Conservation (phyloP, 2,888 invertebrate species). For the Stenodera caucasica region DNA sequence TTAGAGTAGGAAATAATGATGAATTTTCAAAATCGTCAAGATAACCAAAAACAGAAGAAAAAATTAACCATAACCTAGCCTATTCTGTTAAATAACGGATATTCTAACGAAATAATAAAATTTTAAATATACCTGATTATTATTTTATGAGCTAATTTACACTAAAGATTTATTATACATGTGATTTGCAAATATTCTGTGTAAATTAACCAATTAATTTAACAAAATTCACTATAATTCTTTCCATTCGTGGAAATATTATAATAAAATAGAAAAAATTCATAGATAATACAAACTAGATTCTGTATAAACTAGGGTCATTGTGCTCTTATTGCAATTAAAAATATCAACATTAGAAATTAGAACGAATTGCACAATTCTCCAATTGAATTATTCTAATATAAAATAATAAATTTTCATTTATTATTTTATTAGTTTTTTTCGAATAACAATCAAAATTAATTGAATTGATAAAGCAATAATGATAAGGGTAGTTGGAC, state of each 20-base stretch:
- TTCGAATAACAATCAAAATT: background rate
- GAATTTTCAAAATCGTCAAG: background rate
- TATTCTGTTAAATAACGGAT: too few species aligned
- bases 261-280: too few species aligned
- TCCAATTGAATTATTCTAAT: background rate
- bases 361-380: background rate
- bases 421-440: too few species aligned
- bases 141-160: too few species aligned
- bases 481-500: background rate
- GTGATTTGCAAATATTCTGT: too few species aligned
- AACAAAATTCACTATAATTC: background rate
- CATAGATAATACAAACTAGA: background rate
- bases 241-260: background rate
- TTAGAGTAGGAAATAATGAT: background rate
- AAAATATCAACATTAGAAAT: background rate
- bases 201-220: too few species aligned
- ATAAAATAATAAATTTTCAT: background rate
- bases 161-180: too few species aligned
- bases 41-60: background rate
- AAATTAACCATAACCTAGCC: background rate
- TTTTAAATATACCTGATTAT: background rate
- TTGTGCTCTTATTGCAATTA: slow-evolving; percentile 3
- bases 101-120: background rate
- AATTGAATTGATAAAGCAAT: background rate
- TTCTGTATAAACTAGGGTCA: background rate